Conservation (phyloP, 2,113 vertebrate species). For the Capreolus pygargus region DNA sequence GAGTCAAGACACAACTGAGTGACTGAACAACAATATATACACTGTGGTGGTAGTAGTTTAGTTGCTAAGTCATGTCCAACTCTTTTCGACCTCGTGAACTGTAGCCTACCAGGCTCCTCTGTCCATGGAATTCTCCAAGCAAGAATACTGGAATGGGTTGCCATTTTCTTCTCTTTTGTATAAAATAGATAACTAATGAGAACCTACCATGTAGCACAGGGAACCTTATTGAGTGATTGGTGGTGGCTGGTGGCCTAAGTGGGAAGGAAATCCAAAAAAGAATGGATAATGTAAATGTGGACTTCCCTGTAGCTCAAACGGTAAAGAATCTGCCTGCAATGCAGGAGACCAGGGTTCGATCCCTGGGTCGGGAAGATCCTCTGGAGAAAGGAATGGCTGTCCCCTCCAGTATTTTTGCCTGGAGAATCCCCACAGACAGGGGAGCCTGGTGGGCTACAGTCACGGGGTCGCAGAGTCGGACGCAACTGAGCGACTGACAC, state of each 20-base stretch:
- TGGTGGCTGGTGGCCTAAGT: background rate
- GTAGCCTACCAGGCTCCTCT: background rate
- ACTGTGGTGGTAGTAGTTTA: background rate
- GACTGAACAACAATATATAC: background rate
- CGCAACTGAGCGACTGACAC: background rate
- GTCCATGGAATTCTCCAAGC: background rate
- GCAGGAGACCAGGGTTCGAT: background rate
- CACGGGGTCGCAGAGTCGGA: accelerated
- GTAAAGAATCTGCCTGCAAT: background rate
- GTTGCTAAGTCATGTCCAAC: background rate
- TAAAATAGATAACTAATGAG: background rate
- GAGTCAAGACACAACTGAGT: background rate
- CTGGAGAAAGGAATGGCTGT: background rate
- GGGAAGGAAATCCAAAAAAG: background rate
- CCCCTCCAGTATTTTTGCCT: background rate
- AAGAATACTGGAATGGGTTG: background rate
- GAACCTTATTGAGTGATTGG: background rate
- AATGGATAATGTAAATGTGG: background rate
- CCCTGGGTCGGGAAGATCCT: background rate
- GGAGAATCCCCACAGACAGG: background rate
- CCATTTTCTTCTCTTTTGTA: background rate
- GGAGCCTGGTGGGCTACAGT: background rate
- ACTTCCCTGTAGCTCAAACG: background rate
- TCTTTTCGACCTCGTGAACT: background rate
- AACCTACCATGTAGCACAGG: background rate